Conservation (phyloP, 2,113 vertebrate species). For the Rallus limicola region DNA sequence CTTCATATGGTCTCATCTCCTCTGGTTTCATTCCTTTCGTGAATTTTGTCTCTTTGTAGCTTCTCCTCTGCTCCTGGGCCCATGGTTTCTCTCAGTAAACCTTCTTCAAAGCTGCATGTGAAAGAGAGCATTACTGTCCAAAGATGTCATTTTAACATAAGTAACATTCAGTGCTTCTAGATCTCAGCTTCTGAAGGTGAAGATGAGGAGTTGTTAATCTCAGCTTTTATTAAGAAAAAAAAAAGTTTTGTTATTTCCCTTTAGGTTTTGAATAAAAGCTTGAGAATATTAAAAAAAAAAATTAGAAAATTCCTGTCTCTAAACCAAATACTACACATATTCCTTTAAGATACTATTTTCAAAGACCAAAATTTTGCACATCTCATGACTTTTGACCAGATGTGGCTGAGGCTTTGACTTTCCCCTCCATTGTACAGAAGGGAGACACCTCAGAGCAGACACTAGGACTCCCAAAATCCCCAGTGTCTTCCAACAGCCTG, state of each 20-base stretch:
- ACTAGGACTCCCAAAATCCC: not conserved
- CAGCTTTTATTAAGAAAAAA: not conserved
- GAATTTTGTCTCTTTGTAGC: not conserved
- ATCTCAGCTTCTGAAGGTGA: not conserved
- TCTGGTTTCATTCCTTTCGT: not conserved
- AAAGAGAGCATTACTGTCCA: not conserved
- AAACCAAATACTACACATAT: not conserved
- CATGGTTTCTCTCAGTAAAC: not conserved
- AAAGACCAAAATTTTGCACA: not conserved
- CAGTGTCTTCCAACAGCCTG: accelerated
- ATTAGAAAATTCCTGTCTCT: not conserved
- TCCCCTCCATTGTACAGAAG: not conserved
- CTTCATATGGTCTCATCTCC: not conserved
- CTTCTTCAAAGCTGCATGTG: not conserved
- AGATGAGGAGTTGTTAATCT: not conserved
- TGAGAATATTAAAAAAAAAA: not conserved
- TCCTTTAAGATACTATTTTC: constrained; percentile 15
- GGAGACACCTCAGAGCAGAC: not conserved
- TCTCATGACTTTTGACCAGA: not conserved
- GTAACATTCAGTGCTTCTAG: not conserved
- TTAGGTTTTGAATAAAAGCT: not conserved
- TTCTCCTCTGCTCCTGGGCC: not conserved
- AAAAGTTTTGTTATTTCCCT: not conserved
- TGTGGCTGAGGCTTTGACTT: not conserved
- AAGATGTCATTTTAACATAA: accelerated